phyloP scores from a whole-genome alignment of 2,888 invertebrate species.

The Proisotoma minuta region DNA sequence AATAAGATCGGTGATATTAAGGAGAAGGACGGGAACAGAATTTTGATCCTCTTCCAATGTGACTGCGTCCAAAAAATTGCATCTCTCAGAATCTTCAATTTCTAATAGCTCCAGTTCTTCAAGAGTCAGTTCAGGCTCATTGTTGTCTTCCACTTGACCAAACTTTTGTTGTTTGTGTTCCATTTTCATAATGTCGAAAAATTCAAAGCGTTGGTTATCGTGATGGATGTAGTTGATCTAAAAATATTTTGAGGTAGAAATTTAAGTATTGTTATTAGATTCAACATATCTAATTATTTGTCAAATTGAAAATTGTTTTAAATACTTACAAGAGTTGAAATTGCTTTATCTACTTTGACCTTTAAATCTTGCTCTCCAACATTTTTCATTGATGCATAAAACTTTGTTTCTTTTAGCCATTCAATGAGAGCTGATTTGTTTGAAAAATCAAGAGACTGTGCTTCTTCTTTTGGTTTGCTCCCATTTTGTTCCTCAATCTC shows the following conservation, averaged over 20 bases:
- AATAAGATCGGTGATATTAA: slow-evolving; percentile 7
- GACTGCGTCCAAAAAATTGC: slow-evolving; percentile 12
- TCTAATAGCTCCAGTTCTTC: not conserved
- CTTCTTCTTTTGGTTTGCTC: not conserved
- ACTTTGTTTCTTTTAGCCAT: not conserved
- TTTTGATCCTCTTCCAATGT: slow-evolving; percentile 9
- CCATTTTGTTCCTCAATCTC: not conserved
- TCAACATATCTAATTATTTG: not conserved
- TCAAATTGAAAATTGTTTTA: not conserved
- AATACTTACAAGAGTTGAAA: slow-evolving; percentile 13
- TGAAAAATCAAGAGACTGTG: not conserved
- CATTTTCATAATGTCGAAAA: not conserved
- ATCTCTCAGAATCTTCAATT: not conserved
- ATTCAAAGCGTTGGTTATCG: slow-evolving; percentile 4
- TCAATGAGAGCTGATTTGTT: not conserved
- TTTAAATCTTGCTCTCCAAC: not conserved
- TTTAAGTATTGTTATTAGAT: not conserved
- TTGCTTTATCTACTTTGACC: not conserved
- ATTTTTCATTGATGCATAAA: not conserved
- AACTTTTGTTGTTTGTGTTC: slow-evolving; percentile 10
- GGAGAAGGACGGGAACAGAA: slow-evolving; percentile 7
- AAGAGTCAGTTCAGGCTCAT: not conserved
- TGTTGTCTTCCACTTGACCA: not conserved
- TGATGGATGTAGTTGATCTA: slow-evolving; percentile 19
- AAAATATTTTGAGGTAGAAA: not conserved